Percentiles rank a stretch among this genome's conserved stretches.
Conservation (phyloP, 2,888 invertebrate species). For the Tachina fera region DNA sequence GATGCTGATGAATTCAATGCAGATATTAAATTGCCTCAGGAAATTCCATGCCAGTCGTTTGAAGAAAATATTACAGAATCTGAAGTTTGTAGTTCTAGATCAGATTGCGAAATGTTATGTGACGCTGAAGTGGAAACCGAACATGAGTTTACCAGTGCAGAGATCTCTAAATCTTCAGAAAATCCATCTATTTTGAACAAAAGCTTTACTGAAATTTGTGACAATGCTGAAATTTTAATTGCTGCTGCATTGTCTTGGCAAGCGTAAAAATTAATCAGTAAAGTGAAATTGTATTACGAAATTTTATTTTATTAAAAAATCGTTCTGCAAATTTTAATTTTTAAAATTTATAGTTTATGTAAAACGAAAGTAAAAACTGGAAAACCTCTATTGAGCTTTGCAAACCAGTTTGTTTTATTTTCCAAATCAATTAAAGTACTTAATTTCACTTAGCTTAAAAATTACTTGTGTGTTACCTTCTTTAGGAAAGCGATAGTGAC, state of each 20-base stretch:
- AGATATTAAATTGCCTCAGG: slow-evolving; percentile 73
- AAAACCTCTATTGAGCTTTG: too few relatives aligned
- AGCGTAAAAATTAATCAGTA: background rate
- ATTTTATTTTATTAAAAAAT: background rate
- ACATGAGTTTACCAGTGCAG: background rate
- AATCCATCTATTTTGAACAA: background rate
- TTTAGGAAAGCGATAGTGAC: too few relatives aligned
- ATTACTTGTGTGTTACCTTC: too few relatives aligned
- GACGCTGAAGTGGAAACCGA: slow-evolving; percentile 21
- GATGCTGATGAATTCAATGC: slow-evolving; percentile 70
- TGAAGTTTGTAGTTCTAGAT: slow-evolving; percentile 63
- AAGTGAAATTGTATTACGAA: background rate
- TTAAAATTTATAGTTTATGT: too few relatives aligned
- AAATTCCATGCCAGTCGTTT: slow-evolving; percentile 75
- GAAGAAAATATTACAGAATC: slow-evolving; percentile 65
- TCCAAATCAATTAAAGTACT: too few relatives aligned
- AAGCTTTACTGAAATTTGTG: background rate
- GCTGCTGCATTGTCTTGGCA: background rate
- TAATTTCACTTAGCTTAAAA: too few relatives aligned
- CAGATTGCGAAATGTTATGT: slow-evolving; percentile 37
- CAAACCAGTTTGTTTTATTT: too few relatives aligned
- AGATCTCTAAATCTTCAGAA: background rate
- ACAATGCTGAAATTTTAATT: background rate
- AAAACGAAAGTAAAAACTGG: too few relatives aligned
- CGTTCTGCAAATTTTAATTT: too few relatives aligned